These are phyloP conservation scores for Typhlichthys eigenmanni DNA, from an alignment of 2,797 vertebrate species.

Conservation along the genomic window DNA sequence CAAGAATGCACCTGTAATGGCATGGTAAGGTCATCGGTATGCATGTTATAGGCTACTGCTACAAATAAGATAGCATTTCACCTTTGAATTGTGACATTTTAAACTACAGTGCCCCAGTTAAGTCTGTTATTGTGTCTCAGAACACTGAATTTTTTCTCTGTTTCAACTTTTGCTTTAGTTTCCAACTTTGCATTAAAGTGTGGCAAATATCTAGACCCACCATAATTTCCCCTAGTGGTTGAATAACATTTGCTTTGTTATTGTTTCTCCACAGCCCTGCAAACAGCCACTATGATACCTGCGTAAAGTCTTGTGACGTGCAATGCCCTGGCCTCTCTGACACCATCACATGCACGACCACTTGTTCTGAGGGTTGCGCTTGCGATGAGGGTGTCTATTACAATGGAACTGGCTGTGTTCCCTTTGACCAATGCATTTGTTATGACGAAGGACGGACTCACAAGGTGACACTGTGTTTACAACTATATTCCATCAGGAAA, in stretches of 20 bases:
- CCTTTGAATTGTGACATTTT: too few relatives aligned
- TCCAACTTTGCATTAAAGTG: too few relatives aligned
- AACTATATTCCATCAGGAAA: background rate
- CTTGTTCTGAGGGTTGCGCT: constrained; percentile 71
- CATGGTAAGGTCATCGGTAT: constrained; percentile 28
- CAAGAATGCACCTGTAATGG: constrained; percentile 57
- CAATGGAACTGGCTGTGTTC: constrained; percentile 71
- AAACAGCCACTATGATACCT: constrained; percentile 76
- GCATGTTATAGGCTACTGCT: too few relatives aligned
- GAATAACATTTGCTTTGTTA: background rate
- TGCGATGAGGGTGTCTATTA: constrained; percentile 63
- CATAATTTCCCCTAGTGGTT: too few relatives aligned
- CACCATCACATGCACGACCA: constrained; percentile 20
- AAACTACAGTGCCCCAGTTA: too few relatives aligned
- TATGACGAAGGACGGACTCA: constrained; percentile 44
- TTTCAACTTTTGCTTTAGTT: too few relatives aligned
- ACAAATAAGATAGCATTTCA: too few relatives aligned
- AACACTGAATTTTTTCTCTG: too few relatives aligned
- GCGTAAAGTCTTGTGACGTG: constrained; percentile 47
- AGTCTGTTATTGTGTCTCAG: too few relatives aligned
- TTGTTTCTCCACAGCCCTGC: constrained; percentile 53
- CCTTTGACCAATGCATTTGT: constrained; percentile 72
- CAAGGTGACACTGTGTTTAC: constrained; percentile 2
- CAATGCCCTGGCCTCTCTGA: constrained; percentile 58
- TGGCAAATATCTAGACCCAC: background rate